A percentile compares a stretch with the other conserved stretches of the same genome.
Conservation (phyloP, 2,797 vertebrate genomes). For the Nyctalus aviator region DNA sequence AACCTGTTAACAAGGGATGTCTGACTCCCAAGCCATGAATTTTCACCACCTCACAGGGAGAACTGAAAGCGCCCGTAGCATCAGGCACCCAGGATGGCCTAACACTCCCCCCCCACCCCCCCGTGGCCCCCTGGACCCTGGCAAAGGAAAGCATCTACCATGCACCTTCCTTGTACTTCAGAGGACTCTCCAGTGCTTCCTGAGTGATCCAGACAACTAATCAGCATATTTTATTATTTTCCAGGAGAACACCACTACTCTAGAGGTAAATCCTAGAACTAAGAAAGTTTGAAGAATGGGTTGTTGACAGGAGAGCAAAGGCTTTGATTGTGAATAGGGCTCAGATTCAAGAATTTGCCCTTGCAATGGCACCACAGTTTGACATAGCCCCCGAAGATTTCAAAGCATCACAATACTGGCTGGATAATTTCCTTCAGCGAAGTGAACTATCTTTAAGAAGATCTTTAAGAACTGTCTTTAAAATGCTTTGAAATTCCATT, state of each 20-base stretch:
- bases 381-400: no score
- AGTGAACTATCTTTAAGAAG: no score
- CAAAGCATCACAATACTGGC: no score
- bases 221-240: neutral
- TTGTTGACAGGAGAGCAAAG: no score
- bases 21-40: neutral
- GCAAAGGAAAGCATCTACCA: neutral
- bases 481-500: slow-evolving; percentile 30
- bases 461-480: neutral
- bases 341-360: no score
- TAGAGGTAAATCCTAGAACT: neutral
- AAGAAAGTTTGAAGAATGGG: neutral
- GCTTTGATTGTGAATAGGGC: no score
- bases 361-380: no score
- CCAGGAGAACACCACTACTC: neutral
- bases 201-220: neutral
- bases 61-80: neutral
- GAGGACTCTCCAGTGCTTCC: neutral
- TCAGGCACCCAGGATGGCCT: neutral
- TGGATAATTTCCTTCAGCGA: no score
- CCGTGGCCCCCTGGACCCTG: neutral
- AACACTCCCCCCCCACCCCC: no score
- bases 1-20: neutral
- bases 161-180: neutral
- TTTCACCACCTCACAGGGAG: neutral